Evolutionary conservation across 1,140 invertebrate species (phyloP).

Genomic region (Eupristina koningsbergeri): DNA sequence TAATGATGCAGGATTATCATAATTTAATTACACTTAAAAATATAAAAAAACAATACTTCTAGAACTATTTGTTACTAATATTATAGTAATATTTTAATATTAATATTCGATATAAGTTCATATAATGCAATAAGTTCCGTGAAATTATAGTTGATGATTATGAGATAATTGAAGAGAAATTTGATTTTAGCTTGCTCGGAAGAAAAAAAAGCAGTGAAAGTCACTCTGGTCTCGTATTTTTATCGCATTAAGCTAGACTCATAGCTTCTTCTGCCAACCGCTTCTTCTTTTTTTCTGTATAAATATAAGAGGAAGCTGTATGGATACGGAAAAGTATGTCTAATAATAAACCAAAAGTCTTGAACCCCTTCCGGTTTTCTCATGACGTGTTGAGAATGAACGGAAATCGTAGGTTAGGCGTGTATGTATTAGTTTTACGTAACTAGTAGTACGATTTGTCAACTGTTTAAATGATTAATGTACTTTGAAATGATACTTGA

Average conservation of each 20-base stretch:
- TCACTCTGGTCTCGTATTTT: background rate
- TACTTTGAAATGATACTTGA: background rate
- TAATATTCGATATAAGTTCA: no score
- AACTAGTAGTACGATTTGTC: background rate
- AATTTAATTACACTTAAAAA: no score
- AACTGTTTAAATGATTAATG: background rate
- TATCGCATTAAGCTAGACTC: background rate
- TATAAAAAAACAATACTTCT: no score
- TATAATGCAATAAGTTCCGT: no score
- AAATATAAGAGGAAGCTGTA: no score
- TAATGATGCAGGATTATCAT: no score
- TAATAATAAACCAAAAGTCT: slow-evolving; percentile 17
- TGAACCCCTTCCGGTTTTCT: background rate
- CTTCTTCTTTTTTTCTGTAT: background rate
- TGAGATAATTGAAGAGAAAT: no score
- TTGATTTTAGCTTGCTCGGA: no score
- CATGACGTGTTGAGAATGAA: background rate
- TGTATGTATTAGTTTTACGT: background rate
- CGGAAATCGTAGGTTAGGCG: slow-evolving; percentile 53
- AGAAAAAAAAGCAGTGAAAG: no score
- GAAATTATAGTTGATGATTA: no score
- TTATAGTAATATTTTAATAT: no score
- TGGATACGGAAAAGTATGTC: background rate
- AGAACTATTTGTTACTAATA: no score
- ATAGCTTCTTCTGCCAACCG: background rate